A percentile compares a stretch with the other conserved stretches of the same genome.
phyloP scores from a whole-genome alignment of 2,797 vertebrate genomes.

The Catostomus latipinnis region DNA sequence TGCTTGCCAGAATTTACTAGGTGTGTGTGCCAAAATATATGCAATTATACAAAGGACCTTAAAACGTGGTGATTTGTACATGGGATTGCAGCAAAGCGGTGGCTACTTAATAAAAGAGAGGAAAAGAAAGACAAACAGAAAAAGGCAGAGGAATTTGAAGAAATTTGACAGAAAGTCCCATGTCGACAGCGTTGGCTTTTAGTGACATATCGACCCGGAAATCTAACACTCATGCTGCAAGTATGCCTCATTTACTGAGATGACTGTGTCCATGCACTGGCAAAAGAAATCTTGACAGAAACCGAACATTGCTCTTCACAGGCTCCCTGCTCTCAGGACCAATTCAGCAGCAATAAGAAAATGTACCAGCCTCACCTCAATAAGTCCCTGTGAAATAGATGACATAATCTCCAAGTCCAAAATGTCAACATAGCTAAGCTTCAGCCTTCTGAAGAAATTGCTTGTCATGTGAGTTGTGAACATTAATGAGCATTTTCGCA shows the following conservation, averaged over 20 bases:
- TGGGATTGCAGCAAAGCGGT: conserved; percentile 40
- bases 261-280: conserved; percentile 66
- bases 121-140: not conserved
- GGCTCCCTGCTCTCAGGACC: conserved; percentile 62
- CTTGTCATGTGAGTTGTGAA: not conserved
- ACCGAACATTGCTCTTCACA: conserved; percentile 47
- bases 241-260: conserved; percentile 75
- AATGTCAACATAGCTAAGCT: conserved; percentile 20
- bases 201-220: conserved; percentile 70
- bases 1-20: too few species aligned
- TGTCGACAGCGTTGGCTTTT: conserved; percentile 45
- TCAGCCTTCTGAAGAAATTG: not conserved
- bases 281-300: conserved; percentile 37
- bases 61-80: conserved; percentile 38
- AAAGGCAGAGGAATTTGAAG: conserved; percentile 19
- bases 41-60: conserved; percentile 74
- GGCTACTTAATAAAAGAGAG: conserved; percentile 40
- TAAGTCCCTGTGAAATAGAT: conserved; percentile 50
- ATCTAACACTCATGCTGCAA: conserved; percentile 66
- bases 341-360: conserved; percentile 74
- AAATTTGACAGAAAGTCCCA: conserved; percentile 43
- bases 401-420: conserved; percentile 48
- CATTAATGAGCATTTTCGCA: not conserved
- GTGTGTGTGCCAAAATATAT: conserved; percentile 55
- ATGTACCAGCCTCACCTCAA: conserved; percentile 64